Conservation (phyloP, 1,140 invertebrate species). For the Sycophila sp. region DNA sequence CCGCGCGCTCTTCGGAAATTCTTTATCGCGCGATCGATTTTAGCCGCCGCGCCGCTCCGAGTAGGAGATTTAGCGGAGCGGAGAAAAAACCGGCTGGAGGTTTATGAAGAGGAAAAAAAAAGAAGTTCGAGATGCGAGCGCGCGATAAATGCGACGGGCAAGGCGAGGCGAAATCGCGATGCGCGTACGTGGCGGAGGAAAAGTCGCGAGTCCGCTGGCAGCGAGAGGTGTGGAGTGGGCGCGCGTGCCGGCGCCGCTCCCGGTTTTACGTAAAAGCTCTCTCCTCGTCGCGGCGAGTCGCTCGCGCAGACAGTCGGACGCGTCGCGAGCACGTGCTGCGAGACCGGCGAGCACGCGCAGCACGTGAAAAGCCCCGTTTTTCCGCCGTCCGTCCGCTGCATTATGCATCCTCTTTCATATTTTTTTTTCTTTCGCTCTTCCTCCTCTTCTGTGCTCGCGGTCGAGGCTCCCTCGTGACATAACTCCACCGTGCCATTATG, state of each 20-base stretch:
- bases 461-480: not conserved
- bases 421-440: not conserved
- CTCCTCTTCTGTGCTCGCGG: no score
- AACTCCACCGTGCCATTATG: constrained; percentile 1
- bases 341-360: not conserved
- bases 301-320: not conserved
- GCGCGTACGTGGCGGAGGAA: not conserved
- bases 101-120: not conserved
- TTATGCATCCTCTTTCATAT: constrained; percentile 12
- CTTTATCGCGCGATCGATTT: no score
- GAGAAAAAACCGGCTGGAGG: no score
- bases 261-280: not conserved
- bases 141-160: no score
- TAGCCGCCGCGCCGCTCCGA: no score
- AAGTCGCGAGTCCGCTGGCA: not conserved
- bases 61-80: no score
- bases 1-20: no score
- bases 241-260: not conserved
- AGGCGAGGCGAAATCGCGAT: not conserved
- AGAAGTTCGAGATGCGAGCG: no score
- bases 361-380: constrained; percentile 14
- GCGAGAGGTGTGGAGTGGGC: not conserved
- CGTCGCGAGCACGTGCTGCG: not conserved
- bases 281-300: no score
- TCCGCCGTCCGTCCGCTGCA: constrained; percentile 14